phyloP scores from a whole-genome alignment of 92 coral and sea anemone genomes.

The Meandrina meandrites region DNA sequence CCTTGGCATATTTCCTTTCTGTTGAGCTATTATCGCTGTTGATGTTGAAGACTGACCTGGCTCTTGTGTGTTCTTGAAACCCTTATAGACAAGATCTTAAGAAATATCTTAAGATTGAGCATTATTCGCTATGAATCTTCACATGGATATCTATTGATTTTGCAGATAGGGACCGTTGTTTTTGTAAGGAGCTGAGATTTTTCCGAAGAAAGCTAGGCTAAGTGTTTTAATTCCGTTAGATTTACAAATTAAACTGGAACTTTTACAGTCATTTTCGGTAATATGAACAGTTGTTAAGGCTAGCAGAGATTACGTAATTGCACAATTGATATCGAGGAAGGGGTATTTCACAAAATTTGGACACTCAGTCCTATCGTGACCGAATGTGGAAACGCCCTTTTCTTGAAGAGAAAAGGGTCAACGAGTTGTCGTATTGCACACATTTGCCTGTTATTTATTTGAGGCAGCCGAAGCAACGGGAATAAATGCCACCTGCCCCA shows the following conservation, averaged over 20 bases:
- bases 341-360: background rate
- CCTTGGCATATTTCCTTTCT: conserved; percentile 4
- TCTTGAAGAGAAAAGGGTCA: background rate
- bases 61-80: background rate
- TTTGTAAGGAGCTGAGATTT: background rate
- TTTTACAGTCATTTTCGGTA: background rate
- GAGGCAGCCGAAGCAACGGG: background rate
- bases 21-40: background rate
- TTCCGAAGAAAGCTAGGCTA: background rate
- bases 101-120: background rate
- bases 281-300: background rate
- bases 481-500: background rate
- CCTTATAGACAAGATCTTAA: background rate
- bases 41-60: background rate
- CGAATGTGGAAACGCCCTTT: background rate
- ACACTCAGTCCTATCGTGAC: background rate
- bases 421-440: background rate
- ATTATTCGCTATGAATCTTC: background rate
- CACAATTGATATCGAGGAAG: background rate
- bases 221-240: background rate
- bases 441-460: background rate
- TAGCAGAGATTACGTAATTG: background rate
- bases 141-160: background rate
- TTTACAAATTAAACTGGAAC: background rate
- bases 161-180: background rate